phyloP scores from a whole-genome alignment of 1,140 invertebrate genomes.

The Planococcus citri region DNA sequence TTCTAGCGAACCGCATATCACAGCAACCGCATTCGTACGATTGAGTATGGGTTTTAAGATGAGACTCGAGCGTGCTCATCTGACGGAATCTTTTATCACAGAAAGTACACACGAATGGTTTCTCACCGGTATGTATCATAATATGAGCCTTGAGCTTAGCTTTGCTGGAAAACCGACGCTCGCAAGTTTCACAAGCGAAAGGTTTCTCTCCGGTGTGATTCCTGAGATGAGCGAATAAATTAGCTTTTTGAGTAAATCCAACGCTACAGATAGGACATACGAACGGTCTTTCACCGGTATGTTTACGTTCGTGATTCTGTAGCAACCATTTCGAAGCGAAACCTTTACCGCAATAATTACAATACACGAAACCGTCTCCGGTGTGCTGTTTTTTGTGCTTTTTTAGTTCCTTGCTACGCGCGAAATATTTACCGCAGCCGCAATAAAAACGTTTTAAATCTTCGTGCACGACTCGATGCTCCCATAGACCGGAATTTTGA shows the following conservation, averaged over 20 bases:
- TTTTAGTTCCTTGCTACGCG: neutral
- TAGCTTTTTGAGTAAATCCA: slow-evolving; percentile 31
- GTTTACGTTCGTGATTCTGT: slow-evolving; percentile 24
- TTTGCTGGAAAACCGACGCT: slow-evolving; percentile 44
- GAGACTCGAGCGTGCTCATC: slow-evolving; percentile 43
- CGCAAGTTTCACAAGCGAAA: slow-evolving; percentile 24
- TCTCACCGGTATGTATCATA: slow-evolving; percentile 35
- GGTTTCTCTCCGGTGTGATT: slow-evolving; percentile 27
- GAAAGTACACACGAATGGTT: slow-evolving; percentile 30
- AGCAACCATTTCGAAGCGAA: slow-evolving; percentile 22
- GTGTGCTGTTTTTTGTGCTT: neutral
- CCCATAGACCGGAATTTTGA: slow-evolving; percentile 18
- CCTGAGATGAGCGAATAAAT: slow-evolving; percentile 22
- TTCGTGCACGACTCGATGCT: slow-evolving; percentile 14
- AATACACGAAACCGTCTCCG: neutral
- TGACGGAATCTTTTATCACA: slow-evolving; percentile 49
- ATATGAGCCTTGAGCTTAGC: slow-evolving; percentile 51
- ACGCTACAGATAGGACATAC: slow-evolving; percentile 37
- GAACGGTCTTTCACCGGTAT: slow-evolving; percentile 27
- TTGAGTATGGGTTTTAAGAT: slow-evolving; percentile 53
- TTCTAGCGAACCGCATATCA: slow-evolving; percentile 52
- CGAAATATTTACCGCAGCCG: neutral
- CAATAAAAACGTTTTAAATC: neutral
- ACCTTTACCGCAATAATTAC: slow-evolving; percentile 23
- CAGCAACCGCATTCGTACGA: slow-evolving; percentile 24